Conservation (phyloP, 1,140 invertebrate genomes). For the Microvelia longipes region DNA sequence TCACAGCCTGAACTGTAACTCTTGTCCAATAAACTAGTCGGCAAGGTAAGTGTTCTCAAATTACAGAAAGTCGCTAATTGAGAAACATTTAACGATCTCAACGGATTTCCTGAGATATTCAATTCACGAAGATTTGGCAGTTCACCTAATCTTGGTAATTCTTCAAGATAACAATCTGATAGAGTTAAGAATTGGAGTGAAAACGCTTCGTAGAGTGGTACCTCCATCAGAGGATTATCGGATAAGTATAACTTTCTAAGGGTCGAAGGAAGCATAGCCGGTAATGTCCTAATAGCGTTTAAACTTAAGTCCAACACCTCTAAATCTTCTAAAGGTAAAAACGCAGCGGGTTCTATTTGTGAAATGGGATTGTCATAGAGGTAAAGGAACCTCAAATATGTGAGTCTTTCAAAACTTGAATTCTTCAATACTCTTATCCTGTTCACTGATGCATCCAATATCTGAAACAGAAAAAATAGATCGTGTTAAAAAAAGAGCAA, state of each 20-base stretch:
- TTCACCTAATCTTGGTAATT: constrained; percentile 15
- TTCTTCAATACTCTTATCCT: constrained; percentile 28
- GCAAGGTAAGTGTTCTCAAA: constrained; percentile 12
- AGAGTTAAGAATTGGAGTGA: constrained; percentile 9
- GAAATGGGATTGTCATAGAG: constrained; percentile 31
- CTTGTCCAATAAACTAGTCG: constrained; percentile 2
- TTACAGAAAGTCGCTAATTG: constrained; percentile 16
- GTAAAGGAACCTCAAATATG: constrained; percentile 28
- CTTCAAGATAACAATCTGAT: constrained; percentile 10
- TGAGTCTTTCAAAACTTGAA: constrained; percentile 26
- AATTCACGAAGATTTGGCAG: constrained; percentile 16
- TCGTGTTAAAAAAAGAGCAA: neutral
- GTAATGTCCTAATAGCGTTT: constrained; percentile 14
- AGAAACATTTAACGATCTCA: constrained; percentile 10
- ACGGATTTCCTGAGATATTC: constrained; percentile 15
- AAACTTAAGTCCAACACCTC: constrained; percentile 22
- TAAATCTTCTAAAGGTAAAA: constrained; percentile 26
- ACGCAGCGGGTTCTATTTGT: constrained; percentile 27
- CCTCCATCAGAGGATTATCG: constrained; percentile 10
- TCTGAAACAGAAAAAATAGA: constrained; percentile 22
- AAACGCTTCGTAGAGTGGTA: neutral
- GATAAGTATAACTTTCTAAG: constrained; percentile 15
- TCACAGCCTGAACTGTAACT: constrained; percentile 9
- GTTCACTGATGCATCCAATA: constrained; percentile 28
- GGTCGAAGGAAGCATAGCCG: constrained; percentile 10